Base-by-base conservation (phyloP, 2,888 invertebrate species). In the Caenorhabditis doughertyi region DNA sequence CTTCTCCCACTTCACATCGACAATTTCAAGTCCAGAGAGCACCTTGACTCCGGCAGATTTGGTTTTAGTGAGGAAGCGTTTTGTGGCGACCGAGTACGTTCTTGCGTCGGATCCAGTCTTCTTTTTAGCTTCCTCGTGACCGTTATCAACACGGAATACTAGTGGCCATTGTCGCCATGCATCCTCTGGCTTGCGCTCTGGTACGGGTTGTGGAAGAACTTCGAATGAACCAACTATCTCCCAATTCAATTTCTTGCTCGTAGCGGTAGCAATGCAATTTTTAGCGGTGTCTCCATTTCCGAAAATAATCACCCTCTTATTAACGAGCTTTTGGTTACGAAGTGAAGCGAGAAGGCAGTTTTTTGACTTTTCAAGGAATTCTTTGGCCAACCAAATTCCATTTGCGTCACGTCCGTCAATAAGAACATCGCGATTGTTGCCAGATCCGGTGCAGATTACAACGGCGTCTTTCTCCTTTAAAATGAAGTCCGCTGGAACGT, bases 131-230 rank as follows among this genome's bases (percentile, higher is more conserved):
- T 99, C 99, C 90, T 98, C 98, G 91, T 99, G 98, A 0, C 99
- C 99, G 92, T 99, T 99, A 93, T 99, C 99, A 27, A 98, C 95
- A 89, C 95, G 95, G 94, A 98, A 98, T 27, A 97, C 95, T 91
- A 96, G 94, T 0, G 98, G 98, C 95, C 96, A 99, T 92, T 98
- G 97, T 2, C 98, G 99, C 99, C 99, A 99, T 0, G 98, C 98
- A 93, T 99, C 99, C 92, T 97, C 97, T 18, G 94, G 93, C 16
- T 95, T 95, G 42, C 99, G 94, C 27, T 93, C 94, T 2, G 94
- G 93, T 70, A 96, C 96, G n/a, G 98, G 98, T 90, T 96, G 95
- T 0, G 98, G 98, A 67, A 99, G 94, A 91, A 99, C 98, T 94
- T 99, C 99, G 93, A 99, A 99, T 0, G 97, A 96, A 0, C 96